A percentile compares a stretch with the other conserved stretches of the same genome.
Evolutionary conservation across 2,113 vertebrate genomes (phyloP).

Genomic region (Eudyptes chrysolophus): DNA sequence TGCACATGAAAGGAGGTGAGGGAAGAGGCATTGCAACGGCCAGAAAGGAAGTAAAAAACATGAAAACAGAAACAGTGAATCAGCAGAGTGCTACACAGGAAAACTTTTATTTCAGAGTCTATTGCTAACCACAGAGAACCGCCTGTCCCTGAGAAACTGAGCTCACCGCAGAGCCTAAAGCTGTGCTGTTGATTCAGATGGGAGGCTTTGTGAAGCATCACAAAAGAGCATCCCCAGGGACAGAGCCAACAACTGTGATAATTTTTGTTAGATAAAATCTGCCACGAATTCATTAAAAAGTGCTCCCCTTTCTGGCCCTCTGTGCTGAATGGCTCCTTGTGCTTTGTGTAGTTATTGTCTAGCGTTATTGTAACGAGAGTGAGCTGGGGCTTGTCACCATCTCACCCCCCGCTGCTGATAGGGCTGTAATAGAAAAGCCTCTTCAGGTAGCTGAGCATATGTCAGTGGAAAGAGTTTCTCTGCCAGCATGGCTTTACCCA

Average conservation of each 20-base stretch:
- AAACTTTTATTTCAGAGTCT: neutral
- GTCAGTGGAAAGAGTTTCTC: neutral
- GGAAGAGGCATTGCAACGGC: neutral
- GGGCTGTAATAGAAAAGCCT: neutral
- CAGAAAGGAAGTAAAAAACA: slow-evolving; percentile 3
- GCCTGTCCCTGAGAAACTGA: neutral
- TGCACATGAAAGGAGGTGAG: neutral
- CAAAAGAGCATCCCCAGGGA: neutral
- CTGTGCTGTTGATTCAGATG: neutral
- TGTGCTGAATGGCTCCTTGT: neutral
- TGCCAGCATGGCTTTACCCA: neutral
- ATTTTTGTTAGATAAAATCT: neutral
- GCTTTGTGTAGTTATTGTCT: neutral
- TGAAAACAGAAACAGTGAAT: slow-evolving; percentile 17
- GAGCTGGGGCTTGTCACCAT: neutral
- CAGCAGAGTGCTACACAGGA: neutral
- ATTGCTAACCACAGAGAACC: neutral
- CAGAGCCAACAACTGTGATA: neutral
- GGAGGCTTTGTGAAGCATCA: neutral
- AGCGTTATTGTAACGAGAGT: fast-evolving
- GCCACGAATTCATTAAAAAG: neutral
- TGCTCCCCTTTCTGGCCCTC: neutral
- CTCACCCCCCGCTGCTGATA: neutral
- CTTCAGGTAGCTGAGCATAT: neutral
- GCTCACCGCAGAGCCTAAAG: neutral